Evolutionary conservation across 2,888 invertebrate species (phyloP).

Genomic region (Chalcosyrphus nemorum): DNA sequence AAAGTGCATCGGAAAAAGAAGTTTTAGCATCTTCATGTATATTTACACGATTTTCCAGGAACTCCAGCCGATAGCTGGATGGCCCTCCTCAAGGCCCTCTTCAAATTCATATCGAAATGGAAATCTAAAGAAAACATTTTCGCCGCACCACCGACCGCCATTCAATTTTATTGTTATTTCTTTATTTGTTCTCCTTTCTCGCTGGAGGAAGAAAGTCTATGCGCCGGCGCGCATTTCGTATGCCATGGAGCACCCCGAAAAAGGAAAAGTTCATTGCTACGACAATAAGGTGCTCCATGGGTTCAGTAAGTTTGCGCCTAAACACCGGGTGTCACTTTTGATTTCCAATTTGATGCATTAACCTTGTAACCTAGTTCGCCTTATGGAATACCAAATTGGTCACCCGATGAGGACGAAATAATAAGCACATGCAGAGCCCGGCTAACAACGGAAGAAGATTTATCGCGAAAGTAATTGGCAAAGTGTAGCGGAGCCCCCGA

Average conservation of each 20-base stretch:
- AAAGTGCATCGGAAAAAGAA: slow-evolving; percentile 39
- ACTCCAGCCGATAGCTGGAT: slow-evolving; percentile 27
- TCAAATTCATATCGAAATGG: slow-evolving; percentile 46
- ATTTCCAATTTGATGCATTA: slow-evolving; percentile 57
- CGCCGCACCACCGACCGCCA: background rate
- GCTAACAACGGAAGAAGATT: slow-evolving; percentile 17
- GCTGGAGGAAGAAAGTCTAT: slow-evolving; percentile 68
- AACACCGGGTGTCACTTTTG: slow-evolving; percentile 57
- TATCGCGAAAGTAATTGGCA: slow-evolving; percentile 30
- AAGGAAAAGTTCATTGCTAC: slow-evolving; percentile 69
- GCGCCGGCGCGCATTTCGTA: slow-evolving; percentile 50
- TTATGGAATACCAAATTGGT: slow-evolving; percentile 4
- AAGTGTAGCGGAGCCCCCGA: background rate
- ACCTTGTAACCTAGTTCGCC: slow-evolving; percentile 53
- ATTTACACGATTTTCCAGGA: slow-evolving; percentile 38
- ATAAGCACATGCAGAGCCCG: slow-evolving; percentile 31
- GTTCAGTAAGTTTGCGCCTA: slow-evolving; percentile 38
- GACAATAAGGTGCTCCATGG: slow-evolving; percentile 32
- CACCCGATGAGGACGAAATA: background rate
- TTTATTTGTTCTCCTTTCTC: slow-evolving; percentile 61
- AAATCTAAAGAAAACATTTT: slow-evolving; percentile 53
- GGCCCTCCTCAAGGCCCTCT: slow-evolving; percentile 6
- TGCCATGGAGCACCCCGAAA: slow-evolving; percentile 48
- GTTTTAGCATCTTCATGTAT: background rate
- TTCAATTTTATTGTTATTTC: slow-evolving; percentile 42